Evolutionary conservation across 2,113 vertebrate species (phyloP).

Genomic region (Eonycteris spelaea): DNA sequence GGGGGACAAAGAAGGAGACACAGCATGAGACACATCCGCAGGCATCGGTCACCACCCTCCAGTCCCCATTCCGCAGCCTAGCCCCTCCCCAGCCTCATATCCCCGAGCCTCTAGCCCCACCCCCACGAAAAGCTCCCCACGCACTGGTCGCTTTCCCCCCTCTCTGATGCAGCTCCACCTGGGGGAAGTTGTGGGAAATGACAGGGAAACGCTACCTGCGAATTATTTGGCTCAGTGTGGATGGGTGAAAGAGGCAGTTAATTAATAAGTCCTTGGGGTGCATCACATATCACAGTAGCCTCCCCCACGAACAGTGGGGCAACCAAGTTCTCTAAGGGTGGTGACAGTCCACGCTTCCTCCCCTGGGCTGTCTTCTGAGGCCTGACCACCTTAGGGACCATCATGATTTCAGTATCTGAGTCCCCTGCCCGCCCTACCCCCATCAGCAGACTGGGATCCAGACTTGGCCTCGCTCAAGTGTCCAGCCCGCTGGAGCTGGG

Average conservation of each 20-base stretch:
- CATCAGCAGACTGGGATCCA: not conserved
- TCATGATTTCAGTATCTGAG: not conserved
- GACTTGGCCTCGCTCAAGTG: not conserved
- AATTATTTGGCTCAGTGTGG: not conserved
- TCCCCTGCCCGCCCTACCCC: too few species aligned
- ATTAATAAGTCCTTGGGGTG: not conserved
- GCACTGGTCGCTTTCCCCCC: not conserved
- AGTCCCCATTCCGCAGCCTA: not conserved
- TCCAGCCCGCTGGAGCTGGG: not conserved
- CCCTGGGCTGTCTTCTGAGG: not conserved
- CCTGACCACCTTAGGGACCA: not conserved
- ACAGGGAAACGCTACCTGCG: not conserved
- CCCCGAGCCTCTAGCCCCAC: not conserved
- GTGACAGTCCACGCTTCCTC: not conserved
- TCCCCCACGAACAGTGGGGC: too few species aligned
- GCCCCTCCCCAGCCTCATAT: conserved; percentile 16
- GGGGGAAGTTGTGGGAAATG: not conserved
- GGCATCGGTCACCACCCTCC: not conserved
- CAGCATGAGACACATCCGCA: not conserved
- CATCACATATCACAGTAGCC: not conserved
- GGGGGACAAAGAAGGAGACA: not conserved
- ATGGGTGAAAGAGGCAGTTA: not conserved
- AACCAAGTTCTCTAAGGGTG: not conserved
- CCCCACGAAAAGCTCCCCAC: rapidly evolving
- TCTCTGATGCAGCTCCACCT: not conserved